Evolutionary conservation across 1,140 invertebrate species (phyloP).

Genomic region (Olivierus martensii): DNA sequence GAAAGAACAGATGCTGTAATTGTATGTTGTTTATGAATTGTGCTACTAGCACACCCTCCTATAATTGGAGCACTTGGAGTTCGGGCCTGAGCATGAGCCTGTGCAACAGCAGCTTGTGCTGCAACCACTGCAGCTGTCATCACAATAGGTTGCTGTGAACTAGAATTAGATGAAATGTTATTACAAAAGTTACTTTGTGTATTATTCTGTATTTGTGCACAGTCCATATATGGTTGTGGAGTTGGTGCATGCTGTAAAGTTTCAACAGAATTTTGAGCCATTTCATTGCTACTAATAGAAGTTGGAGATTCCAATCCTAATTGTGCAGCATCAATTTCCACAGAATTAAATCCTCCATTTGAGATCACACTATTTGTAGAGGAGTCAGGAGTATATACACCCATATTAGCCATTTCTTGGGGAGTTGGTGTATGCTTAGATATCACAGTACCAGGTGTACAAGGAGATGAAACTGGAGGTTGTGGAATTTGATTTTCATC

Average conservation of each 20-base stretch:
- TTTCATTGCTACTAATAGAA: slow-evolving; percentile 63
- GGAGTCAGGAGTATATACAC: slow-evolving; percentile 67
- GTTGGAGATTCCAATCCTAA: slow-evolving; percentile 70
- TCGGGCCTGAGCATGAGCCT: slow-evolving; percentile 13
- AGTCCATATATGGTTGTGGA: slow-evolving; percentile 43
- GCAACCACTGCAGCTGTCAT: slow-evolving; percentile 13
- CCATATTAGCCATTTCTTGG: slow-evolving; percentile 50
- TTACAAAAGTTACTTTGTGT: slow-evolving; percentile 3
- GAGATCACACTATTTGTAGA: slow-evolving; percentile 71
- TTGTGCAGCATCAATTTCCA: slow-evolving; percentile 71
- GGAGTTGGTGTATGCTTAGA: slow-evolving; percentile 13
- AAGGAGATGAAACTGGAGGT: slow-evolving; percentile 1
- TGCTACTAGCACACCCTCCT: background rate
- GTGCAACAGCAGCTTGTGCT: slow-evolving; percentile 14
- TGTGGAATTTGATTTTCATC: too few relatives aligned
- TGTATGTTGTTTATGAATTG: slow-evolving; percentile 8
- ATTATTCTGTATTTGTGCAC: slow-evolving; percentile 25
- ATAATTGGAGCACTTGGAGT: slow-evolving; percentile 1
- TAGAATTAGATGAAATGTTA: slow-evolving; percentile 4
- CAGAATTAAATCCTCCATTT: slow-evolving; percentile 38
- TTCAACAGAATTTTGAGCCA: slow-evolving; percentile 43
- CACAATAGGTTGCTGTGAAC: slow-evolving; percentile 2
- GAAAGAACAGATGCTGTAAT: background rate
- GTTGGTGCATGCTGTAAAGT: slow-evolving; percentile 22
- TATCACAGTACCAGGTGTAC: slow-evolving; percentile 8